A percentile compares a stretch with the other conserved stretches of the same genome.
Conservation (phyloP, 1,140 invertebrate genomes). For the Trichonephila clavata region DNA sequence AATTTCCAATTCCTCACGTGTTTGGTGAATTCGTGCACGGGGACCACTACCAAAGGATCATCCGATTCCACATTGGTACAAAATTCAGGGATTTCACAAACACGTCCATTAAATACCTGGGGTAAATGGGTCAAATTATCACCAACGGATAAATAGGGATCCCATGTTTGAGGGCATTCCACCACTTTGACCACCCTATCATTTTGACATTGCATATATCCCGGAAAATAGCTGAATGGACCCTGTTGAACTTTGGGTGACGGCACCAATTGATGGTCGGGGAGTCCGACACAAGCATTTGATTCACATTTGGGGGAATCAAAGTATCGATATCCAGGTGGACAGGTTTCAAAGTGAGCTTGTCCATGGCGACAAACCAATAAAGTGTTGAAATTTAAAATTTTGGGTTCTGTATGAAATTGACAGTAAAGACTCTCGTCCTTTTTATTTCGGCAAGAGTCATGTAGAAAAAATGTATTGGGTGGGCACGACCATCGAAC, state of each 20-base stretch:
- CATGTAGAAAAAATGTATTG: background rate
- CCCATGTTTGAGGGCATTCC: background rate
- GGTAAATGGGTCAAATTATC: conserved; percentile 18
- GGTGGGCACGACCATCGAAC: background rate
- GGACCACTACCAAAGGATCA: background rate
- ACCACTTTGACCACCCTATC: background rate
- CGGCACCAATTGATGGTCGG: background rate
- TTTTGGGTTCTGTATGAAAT: background rate
- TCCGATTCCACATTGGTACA: background rate
- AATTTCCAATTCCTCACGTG: background rate
- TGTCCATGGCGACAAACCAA: background rate
- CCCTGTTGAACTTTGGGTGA: background rate
- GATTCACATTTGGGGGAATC: background rate
- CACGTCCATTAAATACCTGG: background rate
- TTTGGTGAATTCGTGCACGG: conserved; percentile 18
- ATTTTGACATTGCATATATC: background rate
- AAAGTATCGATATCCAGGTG: background rate
- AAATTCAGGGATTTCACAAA: background rate
- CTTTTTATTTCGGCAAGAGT: background rate
- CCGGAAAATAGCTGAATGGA: background rate
- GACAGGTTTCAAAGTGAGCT: background rate
- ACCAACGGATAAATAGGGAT: background rate
- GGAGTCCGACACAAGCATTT: background rate
- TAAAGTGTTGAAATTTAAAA: background rate
- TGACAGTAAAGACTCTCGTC: background rate